A percentile compares a stretch with the other conserved stretches of the same genome.
These are phyloP conservation scores for Erynnis tages DNA, from an alignment of 2,888 invertebrate genomes.

Conservation along the genomic window DNA sequence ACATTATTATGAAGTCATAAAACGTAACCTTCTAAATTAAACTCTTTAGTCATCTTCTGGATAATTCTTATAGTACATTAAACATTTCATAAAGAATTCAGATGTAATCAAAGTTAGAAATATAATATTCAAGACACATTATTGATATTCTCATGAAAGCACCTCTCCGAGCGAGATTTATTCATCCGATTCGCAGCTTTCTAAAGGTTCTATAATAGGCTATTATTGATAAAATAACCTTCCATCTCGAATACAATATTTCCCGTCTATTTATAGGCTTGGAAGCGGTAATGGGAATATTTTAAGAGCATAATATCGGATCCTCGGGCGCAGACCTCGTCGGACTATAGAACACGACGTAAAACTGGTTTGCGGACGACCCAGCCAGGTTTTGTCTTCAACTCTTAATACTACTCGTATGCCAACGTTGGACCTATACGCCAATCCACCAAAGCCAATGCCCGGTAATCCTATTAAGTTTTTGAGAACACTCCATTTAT, in stretches of 20 bases:
- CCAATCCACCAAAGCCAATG: not conserved
- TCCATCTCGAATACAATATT: slow-evolving; percentile 22
- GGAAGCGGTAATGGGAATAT: slow-evolving; percentile 25
- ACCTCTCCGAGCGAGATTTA: slow-evolving; percentile 1
- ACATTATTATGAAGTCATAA: no score
- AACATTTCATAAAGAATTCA: no score
- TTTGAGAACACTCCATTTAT: no score
- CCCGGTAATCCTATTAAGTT: no score
- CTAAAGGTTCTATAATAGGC: slow-evolving; percentile 14
- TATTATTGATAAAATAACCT: slow-evolving; percentile 23
- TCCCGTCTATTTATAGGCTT: slow-evolving; percentile 24
- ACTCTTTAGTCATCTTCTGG: no score
- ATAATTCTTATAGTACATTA: no score
- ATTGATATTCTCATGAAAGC: not conserved
- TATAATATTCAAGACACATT: slow-evolving; percentile 5
- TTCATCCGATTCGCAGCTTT: slow-evolving; percentile 15
- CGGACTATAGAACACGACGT: not conserved
- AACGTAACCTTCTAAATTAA: no score
- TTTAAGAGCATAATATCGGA: slow-evolving; percentile 19
- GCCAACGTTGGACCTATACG: slow-evolving; percentile 11
- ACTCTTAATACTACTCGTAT: slow-evolving; percentile 8
- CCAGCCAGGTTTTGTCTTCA: slow-evolving; percentile 18
- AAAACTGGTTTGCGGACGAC: slow-evolving; percentile 22
- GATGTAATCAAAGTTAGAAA: no score
- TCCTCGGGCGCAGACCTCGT: slow-evolving; percentile 7